Conservation (phyloP, 2,888 invertebrate genomes). For the Phoronis australis region DNA sequence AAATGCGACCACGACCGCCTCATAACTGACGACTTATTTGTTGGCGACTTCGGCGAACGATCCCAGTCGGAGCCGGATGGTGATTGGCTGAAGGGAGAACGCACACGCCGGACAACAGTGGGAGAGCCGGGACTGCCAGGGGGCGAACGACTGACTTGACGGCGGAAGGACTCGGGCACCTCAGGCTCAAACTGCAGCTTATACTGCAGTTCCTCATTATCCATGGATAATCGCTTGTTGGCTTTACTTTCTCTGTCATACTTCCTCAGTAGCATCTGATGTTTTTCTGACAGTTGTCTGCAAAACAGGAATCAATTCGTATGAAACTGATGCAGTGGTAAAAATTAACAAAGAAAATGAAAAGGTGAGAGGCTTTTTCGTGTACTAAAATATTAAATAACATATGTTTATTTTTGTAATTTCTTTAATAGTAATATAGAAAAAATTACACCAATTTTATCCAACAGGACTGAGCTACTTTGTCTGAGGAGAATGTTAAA, state of each 20-base stretch:
- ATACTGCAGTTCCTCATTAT: constrained; percentile 85
- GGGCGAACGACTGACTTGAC: constrained; percentile 27
- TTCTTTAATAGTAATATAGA: too few relatives aligned
- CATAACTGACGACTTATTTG: background rate
- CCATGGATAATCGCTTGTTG: constrained; percentile 70
- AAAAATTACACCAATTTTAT: too few relatives aligned
- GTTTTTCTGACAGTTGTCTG: constrained; percentile 66
- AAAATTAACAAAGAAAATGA: too few relatives aligned
- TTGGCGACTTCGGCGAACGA: background rate
- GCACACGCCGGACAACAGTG: background rate
- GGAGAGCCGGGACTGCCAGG: constrained; percentile 12
- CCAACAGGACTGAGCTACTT: too few relatives aligned
- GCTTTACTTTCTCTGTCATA: constrained; percentile 73
- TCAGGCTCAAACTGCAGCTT: too few relatives aligned
- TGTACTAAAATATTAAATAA: too few relatives aligned
- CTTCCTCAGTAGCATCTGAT: constrained; percentile 61
- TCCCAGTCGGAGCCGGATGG: background rate
- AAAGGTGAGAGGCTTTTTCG: too few relatives aligned
- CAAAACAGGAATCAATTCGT: too few relatives aligned
- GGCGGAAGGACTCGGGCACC: constrained; percentile 15
- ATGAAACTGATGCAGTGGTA: too few relatives aligned
- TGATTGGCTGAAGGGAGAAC: background rate
- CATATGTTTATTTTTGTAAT: too few relatives aligned
- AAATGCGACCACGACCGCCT: background rate
- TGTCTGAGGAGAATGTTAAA: too few relatives aligned